Conservation (phyloP, 2,888 invertebrate species). For the Seira musarum region DNA sequence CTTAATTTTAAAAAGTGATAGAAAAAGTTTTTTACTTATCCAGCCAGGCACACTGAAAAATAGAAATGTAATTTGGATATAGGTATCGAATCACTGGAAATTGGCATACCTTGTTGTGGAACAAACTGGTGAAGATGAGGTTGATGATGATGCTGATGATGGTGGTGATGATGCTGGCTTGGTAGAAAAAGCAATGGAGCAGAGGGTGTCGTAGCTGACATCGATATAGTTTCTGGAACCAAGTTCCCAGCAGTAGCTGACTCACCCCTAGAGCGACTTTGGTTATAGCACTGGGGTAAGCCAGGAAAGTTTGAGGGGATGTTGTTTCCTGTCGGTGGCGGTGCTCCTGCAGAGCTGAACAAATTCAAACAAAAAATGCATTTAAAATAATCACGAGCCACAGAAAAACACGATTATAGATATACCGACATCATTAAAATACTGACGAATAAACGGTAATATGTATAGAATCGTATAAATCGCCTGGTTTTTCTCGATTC, state of each 20-base stretch:
- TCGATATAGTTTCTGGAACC: constrained; percentile 36
- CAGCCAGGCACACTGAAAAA: too few species aligned
- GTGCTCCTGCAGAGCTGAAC: constrained; percentile 33
- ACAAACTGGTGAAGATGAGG: constrained; percentile 54
- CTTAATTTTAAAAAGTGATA: too few species aligned
- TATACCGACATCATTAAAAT: too few species aligned
- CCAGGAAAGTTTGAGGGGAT: constrained; percentile 20
- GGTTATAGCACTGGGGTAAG: constrained; percentile 25
- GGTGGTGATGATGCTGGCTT: constrained; percentile 28
- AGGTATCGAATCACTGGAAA: background rate
- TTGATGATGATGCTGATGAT: constrained; percentile 33
- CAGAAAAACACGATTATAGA: too few species aligned
- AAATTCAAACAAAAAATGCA: background rate
- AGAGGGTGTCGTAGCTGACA: constrained; percentile 48
- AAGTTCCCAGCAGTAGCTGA: constrained; percentile 1
- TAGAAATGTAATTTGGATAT: background rate
- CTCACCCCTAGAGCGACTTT: constrained; percentile 20
- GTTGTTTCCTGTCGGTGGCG: background rate
- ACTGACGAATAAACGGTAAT: too few species aligned
- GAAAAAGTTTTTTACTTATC: too few species aligned
- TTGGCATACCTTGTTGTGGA: constrained; percentile 65
- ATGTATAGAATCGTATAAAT: too few species aligned
- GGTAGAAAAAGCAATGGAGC: constrained; percentile 43
- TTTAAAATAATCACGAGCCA: background rate
- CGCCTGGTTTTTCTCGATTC: too few species aligned